phyloP scores from a whole-genome alignment of 2,888 invertebrate genomes.

The Lottia scabra region DNA sequence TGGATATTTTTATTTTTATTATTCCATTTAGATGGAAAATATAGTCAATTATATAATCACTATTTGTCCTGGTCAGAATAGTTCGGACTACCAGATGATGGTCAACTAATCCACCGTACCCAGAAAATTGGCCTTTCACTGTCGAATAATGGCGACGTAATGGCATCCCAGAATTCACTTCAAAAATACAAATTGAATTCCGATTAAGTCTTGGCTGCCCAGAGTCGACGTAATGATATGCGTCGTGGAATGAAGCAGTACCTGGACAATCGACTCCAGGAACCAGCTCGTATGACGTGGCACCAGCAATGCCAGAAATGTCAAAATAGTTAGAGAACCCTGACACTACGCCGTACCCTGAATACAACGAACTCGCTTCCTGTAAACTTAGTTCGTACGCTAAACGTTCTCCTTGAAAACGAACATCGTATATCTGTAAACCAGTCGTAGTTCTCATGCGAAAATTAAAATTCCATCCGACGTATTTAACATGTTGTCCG shows the following conservation, averaged over 20 bases:
- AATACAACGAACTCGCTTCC: constrained; percentile 54
- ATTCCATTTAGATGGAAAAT: constrained; percentile 60
- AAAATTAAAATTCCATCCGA: constrained; percentile 62
- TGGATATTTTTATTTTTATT: constrained; percentile 50
- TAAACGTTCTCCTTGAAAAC: constrained; percentile 56
- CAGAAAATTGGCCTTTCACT: constrained; percentile 23
- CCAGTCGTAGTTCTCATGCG: constrained; percentile 52
- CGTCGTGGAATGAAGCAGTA: constrained; percentile 52
- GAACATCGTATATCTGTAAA: constrained; percentile 52
- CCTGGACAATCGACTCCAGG: constrained; percentile 63
- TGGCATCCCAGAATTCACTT: constrained; percentile 52
- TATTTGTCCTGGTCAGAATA: constrained; percentile 54
- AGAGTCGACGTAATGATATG: constrained; percentile 45
- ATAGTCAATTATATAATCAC: constrained; percentile 62
- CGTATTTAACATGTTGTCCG: constrained; percentile 55
- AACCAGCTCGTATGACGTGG: constrained; percentile 51
- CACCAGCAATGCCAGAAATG: constrained; percentile 53
- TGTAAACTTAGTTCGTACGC: constrained; percentile 61
- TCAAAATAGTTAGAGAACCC: constrained; percentile 48
- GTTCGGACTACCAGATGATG: constrained; percentile 53
- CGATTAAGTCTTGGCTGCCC: constrained; percentile 35
- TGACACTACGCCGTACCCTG: constrained; percentile 52
- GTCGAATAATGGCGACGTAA: constrained; percentile 55
- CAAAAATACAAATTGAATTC: constrained; percentile 60
- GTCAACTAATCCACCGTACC: constrained; percentile 49